Conservation (phyloP, 2,888 invertebrate genomes). For the Noctua comes region DNA sequence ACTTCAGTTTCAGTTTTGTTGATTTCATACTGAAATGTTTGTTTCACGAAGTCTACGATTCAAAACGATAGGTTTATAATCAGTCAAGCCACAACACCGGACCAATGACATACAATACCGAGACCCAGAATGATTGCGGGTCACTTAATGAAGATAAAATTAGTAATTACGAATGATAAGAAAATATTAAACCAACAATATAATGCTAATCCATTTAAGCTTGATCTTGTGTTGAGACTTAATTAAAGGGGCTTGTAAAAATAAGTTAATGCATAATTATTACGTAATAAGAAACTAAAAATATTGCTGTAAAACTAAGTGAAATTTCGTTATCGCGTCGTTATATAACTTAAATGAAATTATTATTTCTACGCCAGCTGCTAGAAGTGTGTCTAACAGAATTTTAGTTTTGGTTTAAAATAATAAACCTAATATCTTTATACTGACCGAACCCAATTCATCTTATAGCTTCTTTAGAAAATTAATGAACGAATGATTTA, state of each 20-base stretch:
- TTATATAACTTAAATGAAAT: conserved; percentile 51
- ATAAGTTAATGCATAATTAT: conserved; percentile 23
- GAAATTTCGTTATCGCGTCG: conserved; percentile 53
- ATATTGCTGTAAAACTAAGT: conserved; percentile 44
- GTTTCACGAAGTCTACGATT: conserved; percentile 47
- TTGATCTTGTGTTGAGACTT: conserved; percentile 50
- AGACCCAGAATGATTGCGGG: conserved; percentile 80
- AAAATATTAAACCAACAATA: conserved; percentile 72
- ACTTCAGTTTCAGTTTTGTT: conserved; percentile 33
- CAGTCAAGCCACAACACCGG: conserved; percentile 72
- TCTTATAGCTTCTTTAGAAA: not conserved
- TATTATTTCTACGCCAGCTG: conserved; percentile 31
- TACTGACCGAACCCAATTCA: not conserved
- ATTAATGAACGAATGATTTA: not conserved
- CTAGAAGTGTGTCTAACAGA: conserved; percentile 29
- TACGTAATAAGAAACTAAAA: conserved; percentile 44
- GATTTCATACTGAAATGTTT: conserved; percentile 50
- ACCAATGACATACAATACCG: conserved; percentile 77
- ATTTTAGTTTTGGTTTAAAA: conserved; percentile 11
- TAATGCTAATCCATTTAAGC: conserved; percentile 69
- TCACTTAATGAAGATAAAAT: conserved; percentile 79
- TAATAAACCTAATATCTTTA: not conserved
- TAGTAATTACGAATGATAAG: conserved; percentile 77
- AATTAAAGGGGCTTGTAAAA: conserved; percentile 13
- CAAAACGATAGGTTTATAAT: conserved; percentile 62